Evolutionary conservation across 2,113 vertebrate genomes (phyloP).

Genomic region (Pterocles gutturalis): DNA sequence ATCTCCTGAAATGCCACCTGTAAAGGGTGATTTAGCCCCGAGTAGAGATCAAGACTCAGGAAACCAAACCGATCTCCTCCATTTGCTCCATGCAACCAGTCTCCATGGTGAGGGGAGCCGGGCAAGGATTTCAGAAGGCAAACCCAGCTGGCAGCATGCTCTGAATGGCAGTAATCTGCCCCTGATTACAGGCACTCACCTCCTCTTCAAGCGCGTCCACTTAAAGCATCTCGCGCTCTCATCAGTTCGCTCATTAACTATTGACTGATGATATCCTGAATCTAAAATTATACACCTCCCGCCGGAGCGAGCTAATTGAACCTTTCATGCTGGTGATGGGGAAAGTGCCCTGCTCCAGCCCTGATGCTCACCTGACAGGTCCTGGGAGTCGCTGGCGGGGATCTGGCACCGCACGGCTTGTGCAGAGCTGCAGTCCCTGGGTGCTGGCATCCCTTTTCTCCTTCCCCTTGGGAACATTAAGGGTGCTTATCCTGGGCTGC

Average conservation of each 20-base stretch:
- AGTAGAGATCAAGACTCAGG: neutral
- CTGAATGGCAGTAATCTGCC: constrained; percentile 66
- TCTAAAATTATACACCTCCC: constrained; percentile 70
- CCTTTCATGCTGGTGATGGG: constrained; percentile 49
- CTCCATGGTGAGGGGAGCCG: constrained; percentile 55
- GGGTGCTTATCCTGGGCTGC: neutral
- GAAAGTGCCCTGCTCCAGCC: constrained; percentile 2
- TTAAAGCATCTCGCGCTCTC: constrained; percentile 53
- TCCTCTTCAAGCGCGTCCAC: constrained; percentile 63
- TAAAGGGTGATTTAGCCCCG: neutral
- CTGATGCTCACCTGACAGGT: neutral
- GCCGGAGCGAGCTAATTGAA: constrained; percentile 56
- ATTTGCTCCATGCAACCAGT: neutral
- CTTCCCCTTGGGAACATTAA: neutral
- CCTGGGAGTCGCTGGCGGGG: rapidly evolving
- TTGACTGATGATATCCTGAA: constrained; percentile 73
- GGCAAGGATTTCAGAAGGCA: constrained; percentile 42
- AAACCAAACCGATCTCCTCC: neutral
- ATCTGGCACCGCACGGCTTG: rapidly evolving
- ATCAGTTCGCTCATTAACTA: constrained; percentile 70
- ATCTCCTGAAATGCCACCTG: neutral
- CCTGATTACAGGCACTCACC: constrained; percentile 69
- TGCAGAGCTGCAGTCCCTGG: neutral
- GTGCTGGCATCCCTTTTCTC: neutral
- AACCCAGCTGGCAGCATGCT: constrained; percentile 42